Percentiles rank a stretch among this genome's conserved stretches.
Evolutionary conservation across 2,888 invertebrate genomes (phyloP).

Genomic region (Petrophora chlorosata): DNA sequence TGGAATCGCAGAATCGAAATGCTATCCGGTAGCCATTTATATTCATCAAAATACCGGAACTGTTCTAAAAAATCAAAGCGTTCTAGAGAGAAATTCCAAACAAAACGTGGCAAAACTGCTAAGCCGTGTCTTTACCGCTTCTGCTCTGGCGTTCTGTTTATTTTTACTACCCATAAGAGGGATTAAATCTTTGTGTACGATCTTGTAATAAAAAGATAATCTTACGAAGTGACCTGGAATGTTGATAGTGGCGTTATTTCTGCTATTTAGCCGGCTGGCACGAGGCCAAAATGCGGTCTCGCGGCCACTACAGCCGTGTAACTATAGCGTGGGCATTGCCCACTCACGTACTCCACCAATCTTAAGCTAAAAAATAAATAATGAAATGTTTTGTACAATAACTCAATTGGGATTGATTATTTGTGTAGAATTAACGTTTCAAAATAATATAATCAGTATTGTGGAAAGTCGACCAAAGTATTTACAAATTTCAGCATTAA

Average conservation of each 20-base stretch:
- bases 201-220: constrained; percentile 70
- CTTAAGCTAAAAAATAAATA: constrained; percentile 31
- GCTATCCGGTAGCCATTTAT: neutral
- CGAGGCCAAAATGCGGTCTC: constrained; percentile 69
- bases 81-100: constrained; percentile 7
- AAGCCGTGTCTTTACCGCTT: constrained; percentile 14
- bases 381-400: neutral
- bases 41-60: neutral
- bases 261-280: constrained; percentile 76
- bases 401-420: neutral
- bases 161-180: constrained; percentile 39
- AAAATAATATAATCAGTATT: neutral
- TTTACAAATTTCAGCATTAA: no score
- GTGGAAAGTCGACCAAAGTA: no score
- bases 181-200: constrained; percentile 44
- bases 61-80: neutral
- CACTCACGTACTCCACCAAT: constrained; percentile 54
- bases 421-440: neutral
- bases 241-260: constrained; percentile 81
- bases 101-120: constrained; percentile 16
- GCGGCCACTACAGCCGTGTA: constrained; percentile 26
- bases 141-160: constrained; percentile 31
- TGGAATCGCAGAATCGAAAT: neutral
- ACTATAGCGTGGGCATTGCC: constrained; percentile 66
- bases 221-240: constrained; percentile 79